Conservation (phyloP, 1,140 invertebrate species). For the Apocrypta bakeri region DNA sequence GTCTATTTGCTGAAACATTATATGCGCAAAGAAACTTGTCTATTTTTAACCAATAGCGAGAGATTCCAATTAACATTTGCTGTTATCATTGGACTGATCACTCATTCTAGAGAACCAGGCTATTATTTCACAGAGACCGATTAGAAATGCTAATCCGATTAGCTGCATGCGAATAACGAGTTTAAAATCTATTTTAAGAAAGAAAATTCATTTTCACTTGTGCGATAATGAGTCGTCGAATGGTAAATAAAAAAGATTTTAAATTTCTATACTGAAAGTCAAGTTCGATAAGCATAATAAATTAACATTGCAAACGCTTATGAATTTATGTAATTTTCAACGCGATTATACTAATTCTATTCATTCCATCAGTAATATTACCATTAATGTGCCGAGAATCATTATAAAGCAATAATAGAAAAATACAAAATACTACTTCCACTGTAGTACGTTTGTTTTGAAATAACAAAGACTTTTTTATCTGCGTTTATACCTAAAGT, state of each 20-base stretch:
- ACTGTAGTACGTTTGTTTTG: background rate
- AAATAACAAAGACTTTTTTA: background rate
- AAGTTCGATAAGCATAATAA: too few species aligned
- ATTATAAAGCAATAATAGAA: conserved; percentile 30
- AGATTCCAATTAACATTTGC: background rate
- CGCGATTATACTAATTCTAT: background rate
- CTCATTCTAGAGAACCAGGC: background rate
- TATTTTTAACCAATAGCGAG: background rate
- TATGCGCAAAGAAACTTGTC: background rate
- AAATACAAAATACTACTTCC: background rate
- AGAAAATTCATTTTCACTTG: background rate
- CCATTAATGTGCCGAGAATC: background rate
- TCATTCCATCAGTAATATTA: background rate
- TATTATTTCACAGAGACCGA: too few species aligned
- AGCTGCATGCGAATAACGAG: background rate
- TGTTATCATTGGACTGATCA: background rate
- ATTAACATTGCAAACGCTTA: conserved; percentile 15
- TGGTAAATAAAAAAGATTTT: background rate
- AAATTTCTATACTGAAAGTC: too few species aligned
- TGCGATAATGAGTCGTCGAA: background rate
- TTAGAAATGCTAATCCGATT: background rate
- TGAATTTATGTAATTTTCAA: background rate
- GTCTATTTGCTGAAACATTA: background rate
- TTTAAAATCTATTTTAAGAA: conserved; percentile 4
- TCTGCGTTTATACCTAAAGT: background rate